Percentiles rank a stretch among this genome's conserved stretches.
phyloP scores from a whole-genome alignment of 2,113 vertebrate species.

The Picathartes gymnocephalus region DNA sequence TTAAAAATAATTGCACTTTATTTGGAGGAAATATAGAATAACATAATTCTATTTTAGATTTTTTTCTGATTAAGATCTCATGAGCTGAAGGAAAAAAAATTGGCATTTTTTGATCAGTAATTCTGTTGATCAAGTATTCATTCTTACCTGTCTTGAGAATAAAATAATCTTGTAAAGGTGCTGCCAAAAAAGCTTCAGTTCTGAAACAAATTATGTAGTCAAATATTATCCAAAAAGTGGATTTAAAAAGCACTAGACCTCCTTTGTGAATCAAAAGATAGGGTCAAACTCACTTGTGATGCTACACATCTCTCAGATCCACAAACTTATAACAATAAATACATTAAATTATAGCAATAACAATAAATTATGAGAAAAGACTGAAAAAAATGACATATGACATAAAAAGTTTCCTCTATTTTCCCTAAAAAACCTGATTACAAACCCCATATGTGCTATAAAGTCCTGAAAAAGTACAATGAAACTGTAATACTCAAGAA shows the following conservation, averaged over 20 bases:
- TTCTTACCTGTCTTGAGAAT: neutral
- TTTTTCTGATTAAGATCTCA: neutral
- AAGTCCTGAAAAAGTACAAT: neutral
- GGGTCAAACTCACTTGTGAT: neutral
- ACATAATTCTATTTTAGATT: neutral
- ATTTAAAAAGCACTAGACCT: neutral
- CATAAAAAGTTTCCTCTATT: neutral
- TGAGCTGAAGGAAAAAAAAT: neutral
- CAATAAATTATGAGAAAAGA: neutral
- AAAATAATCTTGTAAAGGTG: neutral
- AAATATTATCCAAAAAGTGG: neutral
- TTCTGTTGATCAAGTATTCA: neutral
- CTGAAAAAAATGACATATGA: neutral
- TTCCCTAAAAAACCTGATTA: fast-evolving
- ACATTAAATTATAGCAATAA: neutral
- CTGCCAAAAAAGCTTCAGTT: neutral
- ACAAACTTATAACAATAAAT: neutral
- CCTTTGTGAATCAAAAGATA: neutral
- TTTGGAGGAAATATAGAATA: neutral
- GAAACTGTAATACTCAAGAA: neutral
- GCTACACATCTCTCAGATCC: neutral
- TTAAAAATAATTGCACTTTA: neutral
- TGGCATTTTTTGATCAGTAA: neutral
- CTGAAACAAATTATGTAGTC: neutral
- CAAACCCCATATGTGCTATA: neutral